These are phyloP conservation scores for Lithobates pipiens DNA, from an alignment of 2,797 vertebrate genomes.

Conservation along the genomic window DNA sequence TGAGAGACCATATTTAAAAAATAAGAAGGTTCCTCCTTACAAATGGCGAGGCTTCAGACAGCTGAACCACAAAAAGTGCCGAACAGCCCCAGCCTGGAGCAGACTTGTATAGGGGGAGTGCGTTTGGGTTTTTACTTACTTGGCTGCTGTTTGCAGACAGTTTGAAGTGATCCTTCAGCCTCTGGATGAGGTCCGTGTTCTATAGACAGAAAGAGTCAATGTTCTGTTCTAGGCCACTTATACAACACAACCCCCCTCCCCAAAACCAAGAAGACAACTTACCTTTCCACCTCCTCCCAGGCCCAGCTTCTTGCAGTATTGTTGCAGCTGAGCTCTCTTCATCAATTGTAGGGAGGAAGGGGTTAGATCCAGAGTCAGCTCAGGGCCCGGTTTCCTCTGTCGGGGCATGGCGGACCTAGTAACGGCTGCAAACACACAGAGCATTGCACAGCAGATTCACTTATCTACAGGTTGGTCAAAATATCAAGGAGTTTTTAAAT, in stretches of 20 bases:
- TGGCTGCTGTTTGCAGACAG: neutral
- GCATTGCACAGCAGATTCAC: too few species aligned
- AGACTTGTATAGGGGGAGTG: too few species aligned
- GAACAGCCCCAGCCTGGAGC: too few species aligned
- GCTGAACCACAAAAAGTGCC: too few species aligned
- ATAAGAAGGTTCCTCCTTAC: neutral
- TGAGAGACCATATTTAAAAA: too few species aligned
- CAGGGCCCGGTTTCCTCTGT: neutral
- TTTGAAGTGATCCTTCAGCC: constrained; percentile 23
- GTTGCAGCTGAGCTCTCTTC: constrained; percentile 49
- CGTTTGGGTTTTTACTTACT: neutral
- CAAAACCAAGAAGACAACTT: neutral
- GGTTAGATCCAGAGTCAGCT: neutral
- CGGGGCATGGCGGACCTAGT: neutral
- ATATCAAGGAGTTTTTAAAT: too few species aligned
- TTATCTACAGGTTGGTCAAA: too few species aligned
- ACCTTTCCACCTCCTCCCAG: constrained; percentile 40
- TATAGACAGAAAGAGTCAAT: neutral
- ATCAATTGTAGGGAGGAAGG: constrained; percentile 40
- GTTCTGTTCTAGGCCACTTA: neutral
- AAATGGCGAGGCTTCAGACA: too few species aligned
- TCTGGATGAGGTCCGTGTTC: constrained; percentile 44
- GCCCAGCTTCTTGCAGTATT: constrained; percentile 44
- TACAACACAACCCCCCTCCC: neutral
- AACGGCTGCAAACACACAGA: neutral